A percentile compares a stretch with the other conserved stretches of the same genome.
Evolutionary conservation across 2,888 invertebrate genomes (phyloP).

Genomic region (Pemphredon lugubris): DNA sequence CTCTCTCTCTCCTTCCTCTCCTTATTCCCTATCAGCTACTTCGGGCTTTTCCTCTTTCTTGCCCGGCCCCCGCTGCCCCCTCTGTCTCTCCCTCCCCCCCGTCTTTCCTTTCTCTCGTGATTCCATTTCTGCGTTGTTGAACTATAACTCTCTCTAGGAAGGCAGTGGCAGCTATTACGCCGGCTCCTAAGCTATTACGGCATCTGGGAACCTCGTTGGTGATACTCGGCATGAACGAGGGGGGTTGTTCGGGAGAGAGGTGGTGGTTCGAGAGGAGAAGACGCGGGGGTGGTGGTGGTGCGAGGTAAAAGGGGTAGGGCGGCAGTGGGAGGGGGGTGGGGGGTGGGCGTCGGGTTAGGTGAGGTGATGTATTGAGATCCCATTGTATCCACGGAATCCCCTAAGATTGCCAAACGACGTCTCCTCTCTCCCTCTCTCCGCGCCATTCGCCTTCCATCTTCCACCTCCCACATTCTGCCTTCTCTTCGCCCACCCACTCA

Average conservation of each 20-base stretch:
- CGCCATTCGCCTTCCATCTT: constrained; percentile 51
- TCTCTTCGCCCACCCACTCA: neutral
- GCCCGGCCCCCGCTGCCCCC: constrained; percentile 32
- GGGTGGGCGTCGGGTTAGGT: constrained; percentile 72
- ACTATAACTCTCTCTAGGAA: constrained; percentile 78
- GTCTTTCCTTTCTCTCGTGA: constrained; percentile 62
- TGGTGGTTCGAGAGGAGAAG: too few relatives aligned
- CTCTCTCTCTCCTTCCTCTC: too few relatives aligned
- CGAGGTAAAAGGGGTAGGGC: constrained; percentile 36
- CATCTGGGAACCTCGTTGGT: constrained; percentile 71
- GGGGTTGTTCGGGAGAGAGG: too few relatives aligned
- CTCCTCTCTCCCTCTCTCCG: constrained; percentile 68
- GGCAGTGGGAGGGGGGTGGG: constrained; percentile 36
- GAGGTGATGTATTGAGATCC: constrained; percentile 82
- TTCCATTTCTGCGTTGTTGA: constrained; percentile 78
- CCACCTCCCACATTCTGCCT: constrained; percentile 43
- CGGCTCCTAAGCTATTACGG: constrained; percentile 79
- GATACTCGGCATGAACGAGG: constrained; percentile 44
- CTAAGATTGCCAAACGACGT: constrained; percentile 81
- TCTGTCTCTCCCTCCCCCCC: constrained; percentile 19
- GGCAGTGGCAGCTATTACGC: constrained; percentile 79
- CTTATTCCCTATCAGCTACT: constrained; percentile 28
- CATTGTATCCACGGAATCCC: constrained; percentile 81
- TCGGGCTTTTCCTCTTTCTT: constrained; percentile 29
- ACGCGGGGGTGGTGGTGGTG: constrained; percentile 31